A percentile compares a stretch with the other conserved stretches of the same genome.
Conservation (phyloP, 2,797 vertebrate species). For the Catostomus latipinnis region DNA sequence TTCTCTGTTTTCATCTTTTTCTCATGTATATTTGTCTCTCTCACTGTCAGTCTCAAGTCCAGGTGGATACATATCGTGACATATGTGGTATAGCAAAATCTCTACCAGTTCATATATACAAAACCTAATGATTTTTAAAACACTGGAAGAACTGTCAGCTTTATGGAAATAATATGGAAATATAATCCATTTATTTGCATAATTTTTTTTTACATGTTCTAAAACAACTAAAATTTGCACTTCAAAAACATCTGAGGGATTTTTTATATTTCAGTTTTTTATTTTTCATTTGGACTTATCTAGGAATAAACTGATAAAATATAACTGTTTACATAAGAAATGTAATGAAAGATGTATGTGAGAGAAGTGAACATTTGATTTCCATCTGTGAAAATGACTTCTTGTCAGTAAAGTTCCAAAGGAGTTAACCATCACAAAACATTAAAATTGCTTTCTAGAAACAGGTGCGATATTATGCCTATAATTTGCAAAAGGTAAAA, state of each 20-base stretch:
- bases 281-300: not conserved
- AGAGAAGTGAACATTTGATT: not conserved
- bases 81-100: no score
- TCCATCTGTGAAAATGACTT: conserved; percentile 5
- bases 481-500: no score
- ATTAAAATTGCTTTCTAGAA: no score
- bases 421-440: not conserved
- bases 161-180: conserved; percentile 31
- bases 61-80: no score
- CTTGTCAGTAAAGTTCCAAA: not conserved
- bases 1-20: no score
- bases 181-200: not conserved
- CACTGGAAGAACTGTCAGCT: conserved; percentile 3
- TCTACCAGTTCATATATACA: not conserved
- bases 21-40: no score
- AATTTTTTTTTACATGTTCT: not conserved
- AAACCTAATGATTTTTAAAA: not conserved
- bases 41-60: no score
- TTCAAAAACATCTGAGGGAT: not conserved
- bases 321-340: conserved; percentile 15
- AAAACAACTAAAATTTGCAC: conserved; percentile 4
- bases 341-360: conserved; percentile 12
- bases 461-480: no score
- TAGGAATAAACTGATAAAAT: conserved; percentile 1
- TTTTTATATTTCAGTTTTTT: not conserved